Conservation (phyloP, 2,888 invertebrate genomes). For the Apocheima hispidaria region DNA sequence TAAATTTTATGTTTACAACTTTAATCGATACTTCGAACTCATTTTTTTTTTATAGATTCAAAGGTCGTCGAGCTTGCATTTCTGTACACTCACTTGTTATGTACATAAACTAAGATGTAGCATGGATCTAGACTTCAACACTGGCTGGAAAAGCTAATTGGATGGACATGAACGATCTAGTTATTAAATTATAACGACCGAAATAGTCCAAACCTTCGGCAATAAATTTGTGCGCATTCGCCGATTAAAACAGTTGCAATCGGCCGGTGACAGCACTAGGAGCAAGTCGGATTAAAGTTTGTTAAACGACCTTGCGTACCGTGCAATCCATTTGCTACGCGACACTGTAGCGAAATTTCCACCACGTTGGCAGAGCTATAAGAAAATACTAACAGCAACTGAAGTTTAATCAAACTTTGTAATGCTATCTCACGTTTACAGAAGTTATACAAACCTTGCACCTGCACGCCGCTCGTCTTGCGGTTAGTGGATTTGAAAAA, state of each 20-base stretch:
- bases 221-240: constrained; percentile 71
- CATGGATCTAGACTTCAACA: neutral
- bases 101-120: neutral
- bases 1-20: neutral
- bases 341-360: constrained; percentile 71
- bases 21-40: neutral
- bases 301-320: constrained; percentile 78
- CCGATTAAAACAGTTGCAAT: constrained; percentile 64
- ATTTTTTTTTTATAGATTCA: no score
- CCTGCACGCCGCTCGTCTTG: neutral
- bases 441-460: neutral
- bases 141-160: neutral
- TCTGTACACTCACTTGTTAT: neutral
- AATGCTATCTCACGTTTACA: constrained; percentile 10
- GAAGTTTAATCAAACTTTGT: constrained; percentile 24
- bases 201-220: constrained; percentile 42
- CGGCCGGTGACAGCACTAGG: constrained; percentile 69
- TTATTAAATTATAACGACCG: constrained; percentile 12
- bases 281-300: constrained; percentile 82
- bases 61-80: neutral
- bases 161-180: constrained; percentile 8
- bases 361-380: constrained; percentile 40
- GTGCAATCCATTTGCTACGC: constrained; percentile 75
- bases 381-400: constrained; percentile 22
- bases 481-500: neutral